Evolutionary conservation across 2,888 invertebrate species (phyloP).

Genomic region (Orchesella flavescens): DNA sequence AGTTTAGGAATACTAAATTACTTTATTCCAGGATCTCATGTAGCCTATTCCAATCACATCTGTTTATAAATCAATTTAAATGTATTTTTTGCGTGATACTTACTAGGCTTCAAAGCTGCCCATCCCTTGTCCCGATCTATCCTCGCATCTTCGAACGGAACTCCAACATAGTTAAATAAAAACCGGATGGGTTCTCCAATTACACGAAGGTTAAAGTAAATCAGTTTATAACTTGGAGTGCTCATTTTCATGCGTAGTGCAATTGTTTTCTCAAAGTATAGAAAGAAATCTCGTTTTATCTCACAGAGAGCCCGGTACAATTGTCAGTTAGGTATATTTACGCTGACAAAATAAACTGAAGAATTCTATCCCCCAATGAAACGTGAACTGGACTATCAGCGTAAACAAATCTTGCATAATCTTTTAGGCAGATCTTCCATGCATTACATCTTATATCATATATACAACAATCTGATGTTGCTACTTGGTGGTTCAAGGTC

Average conservation of each 20-base stretch:
- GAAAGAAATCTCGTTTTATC: neutral
- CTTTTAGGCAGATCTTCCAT: no score
- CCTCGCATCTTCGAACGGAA: constrained; percentile 61
- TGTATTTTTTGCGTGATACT: neutral
- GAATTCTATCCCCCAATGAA: no score
- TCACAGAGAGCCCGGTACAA: no score
- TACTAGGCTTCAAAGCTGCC: constrained; percentile 40
- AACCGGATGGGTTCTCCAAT: constrained; percentile 61
- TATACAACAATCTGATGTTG: no score
- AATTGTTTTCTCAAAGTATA: neutral
- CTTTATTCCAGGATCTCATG: no score
- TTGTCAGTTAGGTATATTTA: no score
- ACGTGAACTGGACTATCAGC: neutral
- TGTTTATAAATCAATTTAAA: no score
- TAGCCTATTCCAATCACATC: no score
- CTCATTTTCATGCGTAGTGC: constrained; percentile 8
- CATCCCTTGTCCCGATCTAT: constrained; percentile 50
- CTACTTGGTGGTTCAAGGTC: constrained; percentile 14
- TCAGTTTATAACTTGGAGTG: constrained; percentile 34
- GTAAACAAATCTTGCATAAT: neutral
- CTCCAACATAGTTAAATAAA: constrained; percentile 50
- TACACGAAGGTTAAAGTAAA: constrained; percentile 57
- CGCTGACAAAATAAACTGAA: no score
- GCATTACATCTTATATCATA: no score
- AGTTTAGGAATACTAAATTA: neutral